Percentiles rank a stretch among this genome's conserved stretches.
Evolutionary conservation across 2,888 invertebrate genomes (phyloP).

Genomic region (Ormyrus thymus): DNA sequence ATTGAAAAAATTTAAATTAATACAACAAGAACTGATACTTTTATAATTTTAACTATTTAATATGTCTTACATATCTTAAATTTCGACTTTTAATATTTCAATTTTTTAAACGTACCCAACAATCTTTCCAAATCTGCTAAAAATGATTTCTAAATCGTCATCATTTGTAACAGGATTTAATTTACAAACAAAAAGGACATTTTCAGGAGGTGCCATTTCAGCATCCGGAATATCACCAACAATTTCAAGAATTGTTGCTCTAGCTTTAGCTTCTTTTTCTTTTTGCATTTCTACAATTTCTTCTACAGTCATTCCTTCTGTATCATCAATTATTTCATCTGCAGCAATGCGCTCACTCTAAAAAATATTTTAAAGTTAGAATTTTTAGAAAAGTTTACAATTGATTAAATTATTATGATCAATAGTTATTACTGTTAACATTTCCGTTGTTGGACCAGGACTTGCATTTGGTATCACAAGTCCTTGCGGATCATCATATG

Average conservation of each 20-base stretch:
- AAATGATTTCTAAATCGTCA: conserved; percentile 98
- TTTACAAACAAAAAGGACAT: conserved; percentile 99
- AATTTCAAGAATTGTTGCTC: conserved; percentile 98
- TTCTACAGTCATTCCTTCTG: conserved; percentile 87
- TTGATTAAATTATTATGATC: not conserved
- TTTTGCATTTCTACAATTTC: conserved; percentile 92
- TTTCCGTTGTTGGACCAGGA: conserved; percentile 90
- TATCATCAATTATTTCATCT: conserved; percentile 95
- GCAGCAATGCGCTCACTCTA: conserved; percentile 92
- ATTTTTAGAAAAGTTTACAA: conserved; percentile 3
- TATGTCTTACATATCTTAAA: too few relatives aligned
- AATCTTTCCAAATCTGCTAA: conserved; percentile 96
- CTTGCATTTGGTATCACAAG: conserved; percentile 88
- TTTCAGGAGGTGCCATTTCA: conserved; percentile 98
- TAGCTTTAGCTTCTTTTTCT: conserved; percentile 94
- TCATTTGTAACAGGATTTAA: conserved; percentile 98
- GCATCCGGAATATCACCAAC: conserved; percentile 98
- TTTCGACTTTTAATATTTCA: too few relatives aligned
- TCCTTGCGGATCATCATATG: conserved; percentile 91
- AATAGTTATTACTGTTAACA: conserved; percentile 76
- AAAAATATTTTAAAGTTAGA: conserved; percentile 8
- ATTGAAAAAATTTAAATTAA: conserved; percentile 2
- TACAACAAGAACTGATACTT: too few relatives aligned
- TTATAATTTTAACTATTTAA: too few relatives aligned
- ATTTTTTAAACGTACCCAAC: conserved; percentile 76